Evolutionary conservation across 2,113 vertebrate species (phyloP).

Genomic region (Harpagus bidentatus): DNA sequence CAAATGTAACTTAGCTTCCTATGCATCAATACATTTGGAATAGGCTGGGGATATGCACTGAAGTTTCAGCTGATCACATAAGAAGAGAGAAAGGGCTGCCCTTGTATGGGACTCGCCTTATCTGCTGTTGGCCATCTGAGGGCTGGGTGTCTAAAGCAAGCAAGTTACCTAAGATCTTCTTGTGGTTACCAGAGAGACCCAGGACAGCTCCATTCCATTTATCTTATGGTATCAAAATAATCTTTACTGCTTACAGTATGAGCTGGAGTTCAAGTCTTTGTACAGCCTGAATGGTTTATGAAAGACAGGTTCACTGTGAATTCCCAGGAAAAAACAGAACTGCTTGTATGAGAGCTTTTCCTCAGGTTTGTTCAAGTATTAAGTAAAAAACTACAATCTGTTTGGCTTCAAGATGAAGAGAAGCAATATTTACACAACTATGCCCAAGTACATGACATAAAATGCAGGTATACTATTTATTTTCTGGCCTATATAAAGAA

Average conservation of each 20-base stretch:
- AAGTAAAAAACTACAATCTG: background rate
- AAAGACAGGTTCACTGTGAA: background rate
- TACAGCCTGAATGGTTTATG: background rate
- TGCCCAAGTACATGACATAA: background rate
- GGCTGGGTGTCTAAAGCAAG: background rate
- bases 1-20: background rate
- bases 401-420: background rate
- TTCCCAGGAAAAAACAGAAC: background rate
- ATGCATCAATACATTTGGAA: background rate
- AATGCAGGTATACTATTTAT: background rate
- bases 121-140: background rate
- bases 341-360: background rate
- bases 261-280: background rate
- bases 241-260: background rate
- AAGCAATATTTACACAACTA: background rate
- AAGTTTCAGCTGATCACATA: background rate
- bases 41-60: background rate
- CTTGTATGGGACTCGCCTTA: rapidly evolving
- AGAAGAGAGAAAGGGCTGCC: background rate
- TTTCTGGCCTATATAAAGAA: background rate
- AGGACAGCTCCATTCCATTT: background rate
- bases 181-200: background rate
- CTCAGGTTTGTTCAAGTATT: background rate
- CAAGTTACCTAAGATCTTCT: background rate
- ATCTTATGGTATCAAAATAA: background rate